Evolutionary conservation across 2,113 vertebrate species (phyloP).

Genomic region (Apodemus sylvaticus): DNA sequence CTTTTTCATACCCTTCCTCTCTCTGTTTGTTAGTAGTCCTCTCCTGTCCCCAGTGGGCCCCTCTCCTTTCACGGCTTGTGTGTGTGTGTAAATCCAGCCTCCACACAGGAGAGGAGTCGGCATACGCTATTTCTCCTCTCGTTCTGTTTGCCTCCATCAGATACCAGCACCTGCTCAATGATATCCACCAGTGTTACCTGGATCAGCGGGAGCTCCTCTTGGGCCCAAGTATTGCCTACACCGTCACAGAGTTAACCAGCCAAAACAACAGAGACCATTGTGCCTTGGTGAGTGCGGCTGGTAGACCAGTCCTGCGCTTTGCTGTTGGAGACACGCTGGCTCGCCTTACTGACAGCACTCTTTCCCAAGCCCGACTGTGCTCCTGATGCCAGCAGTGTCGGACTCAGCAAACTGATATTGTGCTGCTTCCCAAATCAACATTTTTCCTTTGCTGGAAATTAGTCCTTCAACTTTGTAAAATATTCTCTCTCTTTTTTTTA

Average conservation of each 20-base stretch:
- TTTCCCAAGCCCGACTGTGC: not conserved
- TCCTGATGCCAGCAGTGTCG: not conserved
- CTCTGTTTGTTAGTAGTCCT: not conserved
- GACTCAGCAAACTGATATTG: not conserved
- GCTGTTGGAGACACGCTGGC: not conserved
- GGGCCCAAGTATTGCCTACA: constrained; percentile 94
- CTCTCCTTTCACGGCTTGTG: not conserved
- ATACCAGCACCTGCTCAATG: constrained; percentile 94
- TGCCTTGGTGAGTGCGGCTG: constrained; percentile 90
- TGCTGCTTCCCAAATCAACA: not conserved
- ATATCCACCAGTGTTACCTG: constrained; percentile 97
- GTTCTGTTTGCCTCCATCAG: constrained; percentile 81
- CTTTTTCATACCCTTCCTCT: not conserved
- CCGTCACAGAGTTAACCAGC: constrained; percentile 95
- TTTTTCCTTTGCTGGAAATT: constrained; percentile 33
- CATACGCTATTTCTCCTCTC: not conserved
- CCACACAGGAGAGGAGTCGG: not conserved
- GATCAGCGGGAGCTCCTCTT: constrained; percentile 95
- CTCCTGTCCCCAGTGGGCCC: not conserved
- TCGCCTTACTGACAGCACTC: not conserved
- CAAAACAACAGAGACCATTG: constrained; percentile 98
- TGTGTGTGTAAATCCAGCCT: not conserved
- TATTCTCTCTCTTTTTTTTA: not conserved
- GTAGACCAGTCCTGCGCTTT: not conserved
- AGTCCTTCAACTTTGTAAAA: not conserved